Percentiles rank a stretch among this genome's conserved stretches.
Conservation (phyloP, 2,888 invertebrate species). For the Microctonus brassicae region DNA sequence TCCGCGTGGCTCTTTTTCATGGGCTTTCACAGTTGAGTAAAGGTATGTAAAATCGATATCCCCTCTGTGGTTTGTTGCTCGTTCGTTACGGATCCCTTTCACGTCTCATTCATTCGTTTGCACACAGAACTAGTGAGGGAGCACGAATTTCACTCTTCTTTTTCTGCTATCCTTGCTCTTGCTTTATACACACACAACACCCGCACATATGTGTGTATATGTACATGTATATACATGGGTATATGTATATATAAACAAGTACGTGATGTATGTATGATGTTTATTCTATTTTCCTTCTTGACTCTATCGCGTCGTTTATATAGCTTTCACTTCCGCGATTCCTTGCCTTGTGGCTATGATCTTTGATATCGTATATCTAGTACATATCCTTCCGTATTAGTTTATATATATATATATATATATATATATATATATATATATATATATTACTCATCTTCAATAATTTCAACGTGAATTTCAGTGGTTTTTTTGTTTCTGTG, state of each 20-base stretch:
- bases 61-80: slow-evolving; percentile 23
- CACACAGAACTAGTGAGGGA: not conserved
- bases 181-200: not conserved
- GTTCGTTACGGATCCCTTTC: slow-evolving; percentile 38
- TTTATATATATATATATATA: not conserved
- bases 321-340: slow-evolving; percentile 34
- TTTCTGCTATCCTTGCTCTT: not conserved
- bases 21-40: slow-evolving; percentile 10
- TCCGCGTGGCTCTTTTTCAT: slow-evolving; percentile 10
- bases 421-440: too few relatives aligned
- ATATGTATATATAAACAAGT: not conserved
- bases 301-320: slow-evolving; percentile 13
- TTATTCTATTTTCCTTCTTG: slow-evolving; percentile 17
- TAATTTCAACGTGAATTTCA: slow-evolving; percentile 7
- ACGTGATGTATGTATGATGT: too few relatives aligned
- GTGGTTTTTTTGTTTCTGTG: not conserved
- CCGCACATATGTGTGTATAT: not conserved
- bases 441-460: not conserved
- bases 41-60: slow-evolving; percentile 34
- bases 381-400: slow-evolving; percentile 19
- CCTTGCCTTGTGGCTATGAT: slow-evolving; percentile 1
- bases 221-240: too few relatives aligned
- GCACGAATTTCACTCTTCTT: slow-evolving; percentile 17
- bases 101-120: slow-evolving; percentile 38
- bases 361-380: not conserved